Conservation (phyloP, 2,797 vertebrate genomes). For the Gymnoscopelus microlampas region DNA sequence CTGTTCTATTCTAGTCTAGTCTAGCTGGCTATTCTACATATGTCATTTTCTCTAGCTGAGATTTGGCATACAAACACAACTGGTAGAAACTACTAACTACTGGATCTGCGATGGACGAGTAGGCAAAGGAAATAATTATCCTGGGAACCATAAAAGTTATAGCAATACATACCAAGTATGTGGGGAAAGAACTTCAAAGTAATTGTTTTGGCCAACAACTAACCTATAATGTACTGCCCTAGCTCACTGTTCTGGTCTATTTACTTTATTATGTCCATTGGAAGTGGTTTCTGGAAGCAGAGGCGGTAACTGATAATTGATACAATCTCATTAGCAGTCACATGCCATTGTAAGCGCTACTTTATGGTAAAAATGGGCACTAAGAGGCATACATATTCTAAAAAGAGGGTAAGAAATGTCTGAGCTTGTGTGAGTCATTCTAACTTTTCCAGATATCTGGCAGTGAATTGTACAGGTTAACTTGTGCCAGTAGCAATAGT, state of each 20-base stretch:
- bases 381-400: constrained; percentile 56
- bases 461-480: constrained; percentile 51
- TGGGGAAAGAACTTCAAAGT: constrained; percentile 31
- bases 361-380: constrained; percentile 45
- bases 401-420: constrained; percentile 62
- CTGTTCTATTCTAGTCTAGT: too few relatives aligned
- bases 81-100: constrained; percentile 11
- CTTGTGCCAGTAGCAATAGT: constrained; percentile 82
- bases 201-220: constrained; percentile 14
- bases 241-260: constrained; percentile 5
- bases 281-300: constrained; percentile 25
- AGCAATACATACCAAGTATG: constrained; percentile 17
- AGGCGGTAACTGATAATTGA: constrained; percentile 31
- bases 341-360: constrained; percentile 53
- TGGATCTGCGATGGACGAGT: constrained; percentile 31
- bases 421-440: constrained; percentile 79
- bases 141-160: too few relatives aligned
- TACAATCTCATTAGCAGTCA: constrained; percentile 33
- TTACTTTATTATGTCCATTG: constrained; percentile 25
- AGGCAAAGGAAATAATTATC: constrained; percentile 26
- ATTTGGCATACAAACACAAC: constrained; percentile 16
- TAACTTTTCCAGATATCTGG: constrained; percentile 87
- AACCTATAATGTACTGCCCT: constrained; percentile 18
- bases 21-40: too few relatives aligned
- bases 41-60: not conserved